Conservation (phyloP, 2,888 invertebrate species). For the Leucophenga maculata region DNA sequence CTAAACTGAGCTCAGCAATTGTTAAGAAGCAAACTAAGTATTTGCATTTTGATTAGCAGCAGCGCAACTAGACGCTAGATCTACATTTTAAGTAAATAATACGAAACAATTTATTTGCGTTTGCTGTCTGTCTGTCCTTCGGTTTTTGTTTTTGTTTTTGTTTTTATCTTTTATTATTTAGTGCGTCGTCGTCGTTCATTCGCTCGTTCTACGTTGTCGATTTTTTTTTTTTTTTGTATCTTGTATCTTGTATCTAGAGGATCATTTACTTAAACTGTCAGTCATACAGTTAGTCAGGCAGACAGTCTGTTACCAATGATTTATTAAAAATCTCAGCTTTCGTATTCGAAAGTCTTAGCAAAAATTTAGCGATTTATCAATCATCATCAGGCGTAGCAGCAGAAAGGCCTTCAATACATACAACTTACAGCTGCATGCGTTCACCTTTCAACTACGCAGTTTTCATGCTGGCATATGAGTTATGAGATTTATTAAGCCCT, state of each 20-base stretch:
- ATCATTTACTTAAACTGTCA: background rate
- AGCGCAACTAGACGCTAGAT: background rate
- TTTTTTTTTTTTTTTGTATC: conserved; percentile 26
- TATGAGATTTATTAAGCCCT: too few relatives aligned
- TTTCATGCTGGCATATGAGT: too few relatives aligned
- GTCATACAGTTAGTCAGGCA: background rate
- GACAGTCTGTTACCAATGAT: too few relatives aligned
- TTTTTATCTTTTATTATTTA: background rate
- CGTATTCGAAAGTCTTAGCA: too few relatives aligned
- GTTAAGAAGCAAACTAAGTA: conserved; percentile 28
- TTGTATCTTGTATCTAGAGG: background rate
- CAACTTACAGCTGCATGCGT: too few relatives aligned
- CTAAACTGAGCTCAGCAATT: conserved; percentile 18
- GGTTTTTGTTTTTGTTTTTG: conserved; percentile 20
- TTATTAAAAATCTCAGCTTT: too few relatives aligned
- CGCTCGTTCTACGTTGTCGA: background rate
- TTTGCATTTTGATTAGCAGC: conserved; percentile 46
- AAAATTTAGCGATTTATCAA: too few relatives aligned
- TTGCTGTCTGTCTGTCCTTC: background rate
- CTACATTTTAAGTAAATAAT: too few relatives aligned
- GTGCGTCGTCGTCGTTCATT: background rate
- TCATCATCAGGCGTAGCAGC: too few relatives aligned
- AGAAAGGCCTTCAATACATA: too few relatives aligned
- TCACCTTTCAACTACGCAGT: too few relatives aligned
- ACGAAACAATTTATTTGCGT: background rate